Evolutionary conservation across 2,113 vertebrate species (phyloP), one percentile per base, ranked within the genome.

Genomic region (Sturnus vulgaris): DNA sequence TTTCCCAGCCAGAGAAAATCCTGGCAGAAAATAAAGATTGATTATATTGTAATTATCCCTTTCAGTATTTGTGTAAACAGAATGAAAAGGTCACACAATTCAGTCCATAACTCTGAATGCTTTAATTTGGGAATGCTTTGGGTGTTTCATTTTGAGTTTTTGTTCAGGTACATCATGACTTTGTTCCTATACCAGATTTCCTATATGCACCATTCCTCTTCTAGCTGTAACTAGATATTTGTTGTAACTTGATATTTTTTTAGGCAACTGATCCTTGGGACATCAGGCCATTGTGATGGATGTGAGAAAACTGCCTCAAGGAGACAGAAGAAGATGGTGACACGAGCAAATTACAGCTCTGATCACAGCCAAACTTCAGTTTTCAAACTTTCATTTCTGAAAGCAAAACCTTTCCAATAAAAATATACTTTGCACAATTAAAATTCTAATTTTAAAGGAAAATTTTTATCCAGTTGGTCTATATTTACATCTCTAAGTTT

Each of bases 61-160:
- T 80, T 77, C 64, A 65, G 5, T 46, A 21, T 83, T 70, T 63
- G 18, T 50, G 12, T 37, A 91, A 66, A 78, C 21, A 59, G 25
- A 77, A 70, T 3, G 68, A 31, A 83, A 65, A 25, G 4, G 11
- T 86, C 37, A 42, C 24, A n/a, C 15, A 83, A 53, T 14, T 56
- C 19, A 65, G 46, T 5, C 47, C 12, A 2, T 28, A 56, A 72
- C 24, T 39, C 24, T n/a, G 27, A 65, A 68, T 0, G 0, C 21
- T 93, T 91, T 63, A 83, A 57, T 59, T 47, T 86, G 16, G 22
- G 42, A 65, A 66, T 50, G n/a, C 16, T 39, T 60, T 3, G 15
- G 46, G 23, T 33, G 35, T 59, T 73, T 70, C 3, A 33, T 33
- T 19, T 25, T 11, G 13, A 42, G 10, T 18, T 77, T 40, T 28